Evolutionary conservation across 2,888 invertebrate species (phyloP).

Genomic region (Pantelozetes paolii): DNA sequence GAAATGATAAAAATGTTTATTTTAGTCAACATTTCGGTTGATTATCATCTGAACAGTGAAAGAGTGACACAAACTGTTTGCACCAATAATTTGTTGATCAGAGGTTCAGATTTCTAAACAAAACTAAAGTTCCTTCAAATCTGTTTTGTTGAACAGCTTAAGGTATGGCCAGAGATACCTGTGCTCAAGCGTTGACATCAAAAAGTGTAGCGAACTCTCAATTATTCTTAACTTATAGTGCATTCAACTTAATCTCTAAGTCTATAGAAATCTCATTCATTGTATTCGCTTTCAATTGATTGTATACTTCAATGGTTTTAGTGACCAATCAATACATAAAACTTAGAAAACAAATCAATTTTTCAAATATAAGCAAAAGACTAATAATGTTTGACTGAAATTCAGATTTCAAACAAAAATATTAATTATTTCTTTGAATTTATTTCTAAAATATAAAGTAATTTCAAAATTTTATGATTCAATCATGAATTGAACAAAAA

Average conservation of each 20-base stretch:
- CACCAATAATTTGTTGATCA: no score
- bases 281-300: constrained; percentile 21
- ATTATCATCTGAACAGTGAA: no score
- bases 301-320: constrained; percentile 1
- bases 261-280: constrained; percentile 3
- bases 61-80: no score
- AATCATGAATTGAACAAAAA: no score
- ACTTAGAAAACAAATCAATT: background rate
- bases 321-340: constrained; percentile 18
- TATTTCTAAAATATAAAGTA: no score
- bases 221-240: constrained; percentile 3
- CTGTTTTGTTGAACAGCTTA: no score
- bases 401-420: background rate
- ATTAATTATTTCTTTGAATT: no score
- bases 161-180: background rate
- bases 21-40: no score
- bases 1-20: no score
- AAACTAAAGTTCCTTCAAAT: background rate
- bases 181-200: constrained; percentile 9
- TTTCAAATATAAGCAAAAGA: background rate
- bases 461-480: no score
- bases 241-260: constrained; percentile 12
- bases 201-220: constrained; percentile 27
- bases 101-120: background rate
- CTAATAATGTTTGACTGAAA: background rate